phyloP scores from a whole-genome alignment of 2,113 vertebrate species.

The Bagarius yarrelli region DNA sequence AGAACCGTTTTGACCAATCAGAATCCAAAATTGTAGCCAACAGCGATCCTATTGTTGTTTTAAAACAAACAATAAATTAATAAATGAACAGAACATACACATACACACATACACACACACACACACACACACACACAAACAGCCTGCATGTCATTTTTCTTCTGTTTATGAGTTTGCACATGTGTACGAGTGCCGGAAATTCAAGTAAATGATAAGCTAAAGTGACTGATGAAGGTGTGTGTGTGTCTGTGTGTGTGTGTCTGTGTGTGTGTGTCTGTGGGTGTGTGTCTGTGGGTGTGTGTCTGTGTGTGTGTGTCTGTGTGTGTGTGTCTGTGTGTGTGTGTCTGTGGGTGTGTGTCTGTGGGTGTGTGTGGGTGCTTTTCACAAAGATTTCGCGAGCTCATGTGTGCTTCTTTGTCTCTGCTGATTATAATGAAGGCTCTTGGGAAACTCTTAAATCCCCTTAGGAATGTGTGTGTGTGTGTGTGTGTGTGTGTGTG shows the following conservation, averaged over 20 bases:
- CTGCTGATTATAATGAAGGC: constrained; percentile 60
- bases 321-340: constrained; percentile 16
- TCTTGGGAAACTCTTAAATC: constrained; percentile 69
- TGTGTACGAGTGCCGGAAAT: not conserved
- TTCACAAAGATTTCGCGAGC: constrained; percentile 42
- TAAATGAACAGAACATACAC: too few relatives aligned
- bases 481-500: constrained; percentile 43
- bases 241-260: constrained; percentile 9
- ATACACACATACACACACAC: too few relatives aligned
- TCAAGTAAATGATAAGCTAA: not conserved
- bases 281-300: not conserved
- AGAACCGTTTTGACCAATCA: too few relatives aligned
- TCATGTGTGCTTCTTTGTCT: constrained; percentile 53
- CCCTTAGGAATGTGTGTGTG: constrained; percentile 66
- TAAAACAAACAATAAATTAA: too few relatives aligned
- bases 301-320: constrained; percentile 2
- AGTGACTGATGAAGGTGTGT: not conserved
- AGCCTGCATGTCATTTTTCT: too few relatives aligned
- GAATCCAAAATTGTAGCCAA: too few relatives aligned
- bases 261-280: constrained; percentile 28
- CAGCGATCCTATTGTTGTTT: too few relatives aligned
- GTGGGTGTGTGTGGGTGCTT: constrained; percentile 41
- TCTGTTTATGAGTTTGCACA: too few relatives aligned
- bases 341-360: constrained; percentile 24
- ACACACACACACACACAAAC: too few relatives aligned